Evolutionary conservation across 1,140 invertebrate genomes (phyloP).

Genomic region (Drosophila ironensis): DNA sequence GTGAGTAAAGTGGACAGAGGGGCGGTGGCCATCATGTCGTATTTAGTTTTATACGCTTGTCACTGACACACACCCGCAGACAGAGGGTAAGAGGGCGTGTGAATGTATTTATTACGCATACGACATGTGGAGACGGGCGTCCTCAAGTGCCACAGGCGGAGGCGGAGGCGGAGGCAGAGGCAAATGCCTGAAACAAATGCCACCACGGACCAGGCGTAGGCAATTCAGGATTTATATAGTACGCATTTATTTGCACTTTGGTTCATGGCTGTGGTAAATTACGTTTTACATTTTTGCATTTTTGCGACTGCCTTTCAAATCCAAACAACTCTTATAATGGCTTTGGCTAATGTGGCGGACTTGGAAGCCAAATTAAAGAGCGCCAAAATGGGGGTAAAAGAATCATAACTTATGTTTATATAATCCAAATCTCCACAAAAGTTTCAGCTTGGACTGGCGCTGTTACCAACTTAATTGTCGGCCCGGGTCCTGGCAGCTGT

Average conservation of each 20-base stretch:
- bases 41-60: conserved; percentile 67
- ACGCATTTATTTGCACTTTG: neutral
- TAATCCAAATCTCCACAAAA: conserved; percentile 13
- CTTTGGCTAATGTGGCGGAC: neutral
- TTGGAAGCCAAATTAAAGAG: neutral
- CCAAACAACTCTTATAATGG: neutral
- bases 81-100: conserved; percentile 11
- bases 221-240: neutral
- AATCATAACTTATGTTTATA: conserved; percentile 14
- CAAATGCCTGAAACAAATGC: neutral
- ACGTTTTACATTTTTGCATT: conserved; percentile 15
- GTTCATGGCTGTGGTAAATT: neutral
- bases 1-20: conserved; percentile 8
- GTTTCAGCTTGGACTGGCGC: conserved; percentile 12
- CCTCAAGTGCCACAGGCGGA: conserved; percentile 35
- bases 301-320: conserved; percentile 8
- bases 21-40: conserved; percentile 35
- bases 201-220: neutral
- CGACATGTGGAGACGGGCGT: conserved; percentile 44
- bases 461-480: conserved; percentile 46
- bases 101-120: conserved; percentile 64
- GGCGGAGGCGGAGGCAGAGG: conserved; percentile 5
- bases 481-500: conserved; percentile 12
- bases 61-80: conserved; percentile 39
- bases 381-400: neutral